A percentile compares a stretch with the other conserved stretches of the same genome.
Evolutionary conservation across 2,888 invertebrate species (phyloP).

Genomic region (Mesodorylaimus sp.): DNA sequence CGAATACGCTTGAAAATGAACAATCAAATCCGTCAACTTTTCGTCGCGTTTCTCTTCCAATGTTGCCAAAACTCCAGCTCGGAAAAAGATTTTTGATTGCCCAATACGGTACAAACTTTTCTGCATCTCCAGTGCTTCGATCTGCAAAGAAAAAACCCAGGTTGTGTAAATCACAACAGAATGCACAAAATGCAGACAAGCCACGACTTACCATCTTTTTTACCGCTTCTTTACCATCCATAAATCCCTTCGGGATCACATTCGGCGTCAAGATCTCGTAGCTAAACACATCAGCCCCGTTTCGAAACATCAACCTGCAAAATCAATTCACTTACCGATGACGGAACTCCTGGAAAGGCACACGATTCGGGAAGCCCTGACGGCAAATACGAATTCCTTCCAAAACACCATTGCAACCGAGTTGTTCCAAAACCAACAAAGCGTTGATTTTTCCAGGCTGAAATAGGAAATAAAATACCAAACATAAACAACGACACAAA

Average conservation of each 20-base stretch:
- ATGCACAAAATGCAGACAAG: no score
- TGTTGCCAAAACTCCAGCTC: slow-evolving; percentile 90
- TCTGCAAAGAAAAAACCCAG: slow-evolving; percentile 33
- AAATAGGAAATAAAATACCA: slow-evolving; percentile 11
- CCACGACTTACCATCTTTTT: slow-evolving; percentile 67
- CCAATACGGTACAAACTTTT: slow-evolving; percentile 84
- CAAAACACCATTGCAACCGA: slow-evolving; percentile 88
- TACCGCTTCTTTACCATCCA: slow-evolving; percentile 97
- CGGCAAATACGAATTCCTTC: slow-evolving; percentile 96
- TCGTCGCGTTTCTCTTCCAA: slow-evolving; percentile 92
- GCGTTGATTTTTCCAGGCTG: slow-evolving; percentile 86
- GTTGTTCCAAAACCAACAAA: slow-evolving; percentile 79
- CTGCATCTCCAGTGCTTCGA: slow-evolving; percentile 82
- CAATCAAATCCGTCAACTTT: slow-evolving; percentile 88
- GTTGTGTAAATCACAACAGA: not conserved
- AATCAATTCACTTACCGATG: not conserved
- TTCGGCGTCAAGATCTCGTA: slow-evolving; percentile 94
- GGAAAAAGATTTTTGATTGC: slow-evolving; percentile 95
- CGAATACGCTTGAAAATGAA: slow-evolving; percentile 81
- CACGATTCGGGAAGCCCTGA: slow-evolving; percentile 95
- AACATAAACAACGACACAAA: no score
- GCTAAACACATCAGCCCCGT: slow-evolving; percentile 13
- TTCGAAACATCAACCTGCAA: not conserved
- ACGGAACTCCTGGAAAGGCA: slow-evolving; percentile 60
- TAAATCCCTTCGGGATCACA: slow-evolving; percentile 88